Evolutionary conservation across 2,113 vertebrate species (phyloP), one percentile per base, ranked within the genome.

Genomic region (Atlantisia rogersi): DNA sequence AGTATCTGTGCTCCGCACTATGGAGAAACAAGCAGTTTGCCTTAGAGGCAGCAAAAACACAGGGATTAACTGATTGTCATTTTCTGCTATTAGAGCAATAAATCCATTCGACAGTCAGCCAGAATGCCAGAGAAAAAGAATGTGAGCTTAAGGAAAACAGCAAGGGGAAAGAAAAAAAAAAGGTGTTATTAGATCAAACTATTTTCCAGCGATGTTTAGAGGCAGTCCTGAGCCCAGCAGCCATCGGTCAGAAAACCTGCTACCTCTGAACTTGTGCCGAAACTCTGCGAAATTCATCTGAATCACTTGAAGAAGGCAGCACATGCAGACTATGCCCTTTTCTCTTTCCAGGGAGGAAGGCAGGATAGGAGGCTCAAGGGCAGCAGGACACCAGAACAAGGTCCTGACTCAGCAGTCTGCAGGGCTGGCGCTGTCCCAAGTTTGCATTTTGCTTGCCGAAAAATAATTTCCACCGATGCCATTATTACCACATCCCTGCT

Each of bases 31-130:
- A 71, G 70, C 48, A 55, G 40, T 69, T 87, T 96, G 90, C 83
- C 81, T 89, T 6, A 69, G 40, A 77, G 86, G 58, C 69, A 91
- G 86, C n/a, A 69, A 82, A 94, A 87, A 2, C 62, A 75, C 2
- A 60, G 77, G 83, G 91, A 92, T 94, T 93, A 92, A 78, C 50
- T 80, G 62, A 91, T 73, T 29, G 83, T 82, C 31, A 58, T 74
- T 91, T 96, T 91, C 70, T 91, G 88, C 91, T 94, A 76, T 91
- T 94, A 96, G 25, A 91, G 92, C 70, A 85, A 87, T 91, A 97
- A 96, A 96, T 92, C 92, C 50, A 70, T 91, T 89, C 2, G 2
- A 53, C 65, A 31, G 69, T 79, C 83, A 82, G 92, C 50, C 92
- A 94, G 86, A 96, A 91, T 21, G 48, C 70, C 59, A 82, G 56